phyloP scores from a whole-genome alignment of 2,888 invertebrate genomes.

The Hemistola chrysoprasaria region DNA sequence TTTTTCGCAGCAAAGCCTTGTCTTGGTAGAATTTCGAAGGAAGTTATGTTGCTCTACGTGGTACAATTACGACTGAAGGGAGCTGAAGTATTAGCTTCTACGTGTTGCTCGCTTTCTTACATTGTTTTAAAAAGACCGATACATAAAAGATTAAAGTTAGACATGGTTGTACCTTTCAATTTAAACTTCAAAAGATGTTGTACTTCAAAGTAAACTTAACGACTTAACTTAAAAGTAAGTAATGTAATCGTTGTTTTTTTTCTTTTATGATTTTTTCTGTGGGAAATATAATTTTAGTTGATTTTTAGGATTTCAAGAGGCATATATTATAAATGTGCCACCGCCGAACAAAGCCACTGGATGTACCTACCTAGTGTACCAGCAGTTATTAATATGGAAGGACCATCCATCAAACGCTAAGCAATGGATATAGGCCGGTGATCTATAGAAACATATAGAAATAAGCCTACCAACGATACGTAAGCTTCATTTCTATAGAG shows the following conservation, averaged over 20 bases:
- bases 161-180: constrained; percentile 5
- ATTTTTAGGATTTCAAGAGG: too few relatives aligned
- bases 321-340: too few relatives aligned
- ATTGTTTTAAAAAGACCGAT: constrained; percentile 27
- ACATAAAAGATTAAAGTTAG: constrained; percentile 9
- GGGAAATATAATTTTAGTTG: too few relatives aligned
- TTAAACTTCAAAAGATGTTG: background rate
- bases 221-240: too few relatives aligned
- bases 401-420: constrained; percentile 18
- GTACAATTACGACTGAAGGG: constrained; percentile 52
- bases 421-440: constrained; percentile 11
- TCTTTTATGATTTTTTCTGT: too few relatives aligned
- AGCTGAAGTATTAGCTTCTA: constrained; percentile 36
- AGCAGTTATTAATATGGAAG: constrained; percentile 9
- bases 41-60: constrained; percentile 58
- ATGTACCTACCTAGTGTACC: too few relatives aligned
- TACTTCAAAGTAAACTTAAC: too few relatives aligned
- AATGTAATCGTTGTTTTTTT: too few relatives aligned
- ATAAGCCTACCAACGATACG: constrained; percentile 16
- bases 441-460: constrained; percentile 23
- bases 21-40: constrained; percentile 52
- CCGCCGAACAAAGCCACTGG: background rate
- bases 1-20: constrained; percentile 57
- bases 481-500: constrained; percentile 25
- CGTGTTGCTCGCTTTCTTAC: constrained; percentile 30